A percentile compares a stretch with the other conserved stretches of the same genome.
Conservation (phyloP, 2,888 invertebrate genomes). For the Agrochola circellaris region DNA sequence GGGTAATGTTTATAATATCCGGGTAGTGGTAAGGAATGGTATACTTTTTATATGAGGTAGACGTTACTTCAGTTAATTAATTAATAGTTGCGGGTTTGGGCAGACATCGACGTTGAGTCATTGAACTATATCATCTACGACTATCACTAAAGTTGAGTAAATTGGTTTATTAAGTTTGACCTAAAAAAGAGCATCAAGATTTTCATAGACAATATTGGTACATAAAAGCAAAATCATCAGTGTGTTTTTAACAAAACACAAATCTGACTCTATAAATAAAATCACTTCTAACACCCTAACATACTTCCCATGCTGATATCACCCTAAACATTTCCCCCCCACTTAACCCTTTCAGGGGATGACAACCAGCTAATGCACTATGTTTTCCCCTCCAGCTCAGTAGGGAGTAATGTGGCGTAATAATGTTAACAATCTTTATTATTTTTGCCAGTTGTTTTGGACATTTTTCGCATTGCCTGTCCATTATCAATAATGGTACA, state of each 20-base stretch:
- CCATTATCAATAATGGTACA: constrained; percentile 55
- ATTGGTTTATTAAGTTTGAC: background rate
- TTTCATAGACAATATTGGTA: background rate
- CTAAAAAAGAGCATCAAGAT: background rate
- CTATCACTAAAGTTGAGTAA: background rate
- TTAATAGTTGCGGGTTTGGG: background rate
- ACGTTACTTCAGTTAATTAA: constrained; percentile 5
- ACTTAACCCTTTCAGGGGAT: constrained; percentile 59
- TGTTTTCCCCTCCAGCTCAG: constrained; percentile 42
- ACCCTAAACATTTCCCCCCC: constrained; percentile 25
- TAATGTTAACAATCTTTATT: constrained; percentile 57
- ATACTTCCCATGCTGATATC: constrained; percentile 18
- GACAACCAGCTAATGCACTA: constrained; percentile 61
- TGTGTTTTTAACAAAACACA: background rate
- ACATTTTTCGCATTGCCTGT: constrained; percentile 48
- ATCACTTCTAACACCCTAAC: constrained; percentile 8
- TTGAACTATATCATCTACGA: background rate
- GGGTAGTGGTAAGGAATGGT: constrained; percentile 1
- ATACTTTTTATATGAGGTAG: constrained; percentile 6
- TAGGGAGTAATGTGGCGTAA: constrained; percentile 50
- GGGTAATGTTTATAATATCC: constrained; percentile 34
- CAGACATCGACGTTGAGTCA: background rate
- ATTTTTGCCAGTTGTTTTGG: constrained; percentile 48
- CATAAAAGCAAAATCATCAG: background rate
- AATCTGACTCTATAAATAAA: background rate